phyloP scores from a whole-genome alignment of 2,113 vertebrate species.

The Grantiella picta region DNA sequence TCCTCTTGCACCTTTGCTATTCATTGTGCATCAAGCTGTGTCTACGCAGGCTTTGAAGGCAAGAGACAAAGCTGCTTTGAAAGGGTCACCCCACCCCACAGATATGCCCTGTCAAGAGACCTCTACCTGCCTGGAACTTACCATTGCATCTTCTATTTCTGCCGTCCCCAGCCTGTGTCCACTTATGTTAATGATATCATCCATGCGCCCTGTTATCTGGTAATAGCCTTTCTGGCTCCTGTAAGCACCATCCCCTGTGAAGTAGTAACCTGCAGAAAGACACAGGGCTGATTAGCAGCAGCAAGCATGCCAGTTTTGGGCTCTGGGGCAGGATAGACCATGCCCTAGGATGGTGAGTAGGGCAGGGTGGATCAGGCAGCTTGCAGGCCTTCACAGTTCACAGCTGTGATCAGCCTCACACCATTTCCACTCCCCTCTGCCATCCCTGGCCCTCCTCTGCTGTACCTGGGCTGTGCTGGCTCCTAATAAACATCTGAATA shows the following conservation, averaged over 20 bases:
- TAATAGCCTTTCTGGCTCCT: conserved; percentile 83
- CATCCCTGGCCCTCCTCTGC: neutral
- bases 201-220: conserved; percentile 90
- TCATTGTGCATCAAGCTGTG: neutral
- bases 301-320: neutral
- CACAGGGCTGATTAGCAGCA: neutral
- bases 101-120: too few relatives aligned
- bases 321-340: neutral
- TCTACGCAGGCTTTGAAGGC: neutral
- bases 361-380: neutral
- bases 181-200: conserved; percentile 90
- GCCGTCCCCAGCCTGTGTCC: conserved; percentile 90
- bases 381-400: fast-evolving
- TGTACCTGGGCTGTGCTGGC: neutral
- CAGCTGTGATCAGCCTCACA: neutral
- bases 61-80: neutral
- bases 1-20: neutral
- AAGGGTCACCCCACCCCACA: neutral
- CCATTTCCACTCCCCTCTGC: neutral
- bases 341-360: fast-evolving
- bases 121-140: conserved; percentile 45
- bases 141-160: conserved; percentile 92
- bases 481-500: neutral
- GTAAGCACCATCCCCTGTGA: conserved; percentile 86
- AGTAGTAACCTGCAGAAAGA: conserved; percentile 81